Evolutionary conservation across 2,797 vertebrate genomes (phyloP).

Genomic region (Sphaeramia orbicularis): DNA sequence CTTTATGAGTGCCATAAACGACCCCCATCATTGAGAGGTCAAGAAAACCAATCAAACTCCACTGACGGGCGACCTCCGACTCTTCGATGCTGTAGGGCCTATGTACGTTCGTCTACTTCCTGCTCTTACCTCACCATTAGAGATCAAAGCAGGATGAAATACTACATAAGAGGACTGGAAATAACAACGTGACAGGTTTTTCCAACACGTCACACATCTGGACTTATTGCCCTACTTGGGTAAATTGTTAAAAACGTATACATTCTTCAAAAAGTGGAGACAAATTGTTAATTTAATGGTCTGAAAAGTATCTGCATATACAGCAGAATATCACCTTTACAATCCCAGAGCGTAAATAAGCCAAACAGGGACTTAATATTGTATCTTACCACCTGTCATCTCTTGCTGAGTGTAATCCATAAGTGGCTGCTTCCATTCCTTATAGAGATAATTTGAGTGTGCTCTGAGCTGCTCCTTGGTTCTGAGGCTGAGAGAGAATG

Average conservation of each 20-base stretch:
- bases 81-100: conserved; percentile 2
- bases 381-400: conserved; percentile 63
- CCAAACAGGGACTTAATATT: conserved; percentile 44
- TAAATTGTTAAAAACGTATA: conserved; percentile 41
- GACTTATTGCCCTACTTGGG: conserved; percentile 53
- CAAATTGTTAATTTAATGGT: conserved; percentile 28
- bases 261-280: conserved; percentile 40
- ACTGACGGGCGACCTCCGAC: conserved; percentile 38
- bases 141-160: conserved; percentile 43
- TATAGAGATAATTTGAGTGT: conserved; percentile 37
- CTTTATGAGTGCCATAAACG: conserved; percentile 64
- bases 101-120: conserved; percentile 1
- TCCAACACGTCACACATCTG: conserved; percentile 42
- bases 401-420: conserved; percentile 44
- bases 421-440: conserved; percentile 38
- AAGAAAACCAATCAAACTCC: conserved; percentile 60
- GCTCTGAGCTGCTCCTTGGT: conserved; percentile 38
- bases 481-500: conserved; percentile 47
- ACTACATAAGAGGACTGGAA: conserved; percentile 17
- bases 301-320: conserved; percentile 23
- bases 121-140: conserved; percentile 37
- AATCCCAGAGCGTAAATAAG: conserved; percentile 20
- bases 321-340: conserved; percentile 31
- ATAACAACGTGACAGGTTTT: conserved; percentile 54
- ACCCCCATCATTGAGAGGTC: conserved; percentile 55